Percentiles rank a stretch among this genome's conserved stretches.
Evolutionary conservation across 2,113 vertebrate species (phyloP).

Genomic region (Myrmophylax atrothorax): DNA sequence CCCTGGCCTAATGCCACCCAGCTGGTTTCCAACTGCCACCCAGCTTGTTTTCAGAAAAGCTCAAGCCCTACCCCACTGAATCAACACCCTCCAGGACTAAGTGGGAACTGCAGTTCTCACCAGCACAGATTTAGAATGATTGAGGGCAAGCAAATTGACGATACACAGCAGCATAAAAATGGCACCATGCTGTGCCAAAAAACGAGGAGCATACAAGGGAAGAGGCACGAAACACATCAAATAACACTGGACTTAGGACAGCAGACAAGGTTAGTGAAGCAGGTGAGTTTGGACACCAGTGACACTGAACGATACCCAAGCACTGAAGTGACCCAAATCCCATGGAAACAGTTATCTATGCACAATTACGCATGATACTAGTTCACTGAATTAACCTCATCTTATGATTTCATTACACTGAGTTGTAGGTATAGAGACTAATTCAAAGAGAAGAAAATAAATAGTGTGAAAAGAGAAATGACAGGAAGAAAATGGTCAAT

Average conservation of each 20-base stretch:
- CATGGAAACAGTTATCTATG: background rate
- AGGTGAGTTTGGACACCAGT: background rate
- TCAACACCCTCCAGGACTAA: conserved; percentile 9
- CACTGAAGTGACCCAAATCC: background rate
- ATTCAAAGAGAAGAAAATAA: background rate
- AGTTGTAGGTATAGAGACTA: background rate
- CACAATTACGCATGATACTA: background rate
- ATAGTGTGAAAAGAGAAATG: background rate
- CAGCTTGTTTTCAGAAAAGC: conserved; percentile 58
- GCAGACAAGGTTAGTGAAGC: background rate
- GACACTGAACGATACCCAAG: background rate
- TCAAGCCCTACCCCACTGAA: conserved; percentile 41
- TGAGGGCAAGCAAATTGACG: background rate
- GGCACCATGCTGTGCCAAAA: background rate
- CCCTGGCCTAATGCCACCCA: conserved; percentile 56
- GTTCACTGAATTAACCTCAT: background rate
- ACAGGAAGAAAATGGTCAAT: background rate
- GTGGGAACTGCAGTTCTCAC: background rate
- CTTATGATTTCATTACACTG: background rate
- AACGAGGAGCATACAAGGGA: background rate
- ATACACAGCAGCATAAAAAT: background rate
- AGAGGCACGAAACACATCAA: background rate
- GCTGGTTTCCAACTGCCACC: conserved; percentile 50
- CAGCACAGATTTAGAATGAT: background rate
- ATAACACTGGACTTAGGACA: background rate